A percentile compares a stretch with the other conserved stretches of the same genome.
phyloP scores from a whole-genome alignment of 1,140 invertebrate genomes.

The Lucilia sericata region DNA sequence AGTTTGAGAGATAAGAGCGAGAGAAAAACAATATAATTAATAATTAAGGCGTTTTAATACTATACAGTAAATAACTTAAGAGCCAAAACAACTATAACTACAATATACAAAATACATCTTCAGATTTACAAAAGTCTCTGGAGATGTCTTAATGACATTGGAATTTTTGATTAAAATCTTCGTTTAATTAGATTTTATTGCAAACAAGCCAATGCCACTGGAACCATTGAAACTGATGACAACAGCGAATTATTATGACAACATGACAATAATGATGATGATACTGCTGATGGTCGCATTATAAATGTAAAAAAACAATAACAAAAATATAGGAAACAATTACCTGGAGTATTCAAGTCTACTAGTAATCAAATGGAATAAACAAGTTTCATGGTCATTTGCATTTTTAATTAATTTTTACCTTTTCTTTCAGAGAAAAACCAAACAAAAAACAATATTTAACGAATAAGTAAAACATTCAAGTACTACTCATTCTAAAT shows the following conservation, averaged over 20 bases:
- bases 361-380: neutral
- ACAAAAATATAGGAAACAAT: neutral
- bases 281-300: neutral
- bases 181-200: constrained; percentile 17
- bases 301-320: neutral
- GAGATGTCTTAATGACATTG: constrained; percentile 14
- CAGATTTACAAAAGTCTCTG: neutral
- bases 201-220: neutral
- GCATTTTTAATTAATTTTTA: constrained; percentile 22
- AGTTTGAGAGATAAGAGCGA: too few species aligned
- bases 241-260: neutral
- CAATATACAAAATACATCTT: constrained; percentile 10
- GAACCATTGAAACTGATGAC: neutral
- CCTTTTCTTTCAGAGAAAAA: neutral
- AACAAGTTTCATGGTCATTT: constrained; percentile 8
- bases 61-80: neutral
- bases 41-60: neutral
- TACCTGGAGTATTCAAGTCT: neutral
- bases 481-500: neutral
- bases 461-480: neutral
- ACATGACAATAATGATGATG: neutral
- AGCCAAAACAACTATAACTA: neutral
- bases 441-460: neutral
- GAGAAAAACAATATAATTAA: neutral
- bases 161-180: constrained; percentile 21